Percentiles rank a stretch among this genome's conserved stretches.
Conservation (phyloP, 2,888 invertebrate species). For the Parasteatoda lunata region DNA sequence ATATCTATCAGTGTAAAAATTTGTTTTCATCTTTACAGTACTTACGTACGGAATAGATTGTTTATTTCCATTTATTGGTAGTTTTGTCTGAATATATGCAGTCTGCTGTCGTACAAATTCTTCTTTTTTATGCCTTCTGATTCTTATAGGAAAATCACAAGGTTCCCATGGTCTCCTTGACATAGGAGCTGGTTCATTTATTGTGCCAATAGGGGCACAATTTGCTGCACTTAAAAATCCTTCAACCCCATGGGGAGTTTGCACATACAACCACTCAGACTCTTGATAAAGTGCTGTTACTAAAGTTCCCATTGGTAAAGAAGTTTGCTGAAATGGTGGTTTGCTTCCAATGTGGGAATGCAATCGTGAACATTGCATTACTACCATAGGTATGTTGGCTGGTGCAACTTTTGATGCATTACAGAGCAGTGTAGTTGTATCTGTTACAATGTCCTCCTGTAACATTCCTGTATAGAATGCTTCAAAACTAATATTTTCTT, state of each 20-base stretch:
- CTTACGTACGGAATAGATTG: constrained; percentile 28
- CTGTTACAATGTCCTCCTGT: neutral
- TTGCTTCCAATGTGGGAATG: constrained; percentile 53
- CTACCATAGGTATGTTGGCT: constrained; percentile 88
- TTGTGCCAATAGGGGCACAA: constrained; percentile 82
- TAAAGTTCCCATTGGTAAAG: constrained; percentile 86
- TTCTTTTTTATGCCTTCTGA: constrained; percentile 21
- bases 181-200: constrained; percentile 23
- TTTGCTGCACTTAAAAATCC: constrained; percentile 86
- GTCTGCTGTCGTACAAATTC: constrained; percentile 47
- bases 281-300: constrained; percentile 91
- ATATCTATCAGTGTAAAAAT: constrained; percentile 56
- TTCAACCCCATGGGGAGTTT: constrained; percentile 88
- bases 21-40: constrained; percentile 60
- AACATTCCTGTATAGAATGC: neutral
- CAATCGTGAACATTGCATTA: constrained; percentile 78
- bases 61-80: constrained; percentile 32
- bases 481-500: neutral
- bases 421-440: constrained; percentile 8
- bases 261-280: constrained; percentile 88
- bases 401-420: constrained; percentile 84
- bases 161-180: constrained; percentile 59
- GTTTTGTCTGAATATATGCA: constrained; percentile 43
- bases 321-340: constrained; percentile 70
- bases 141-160: constrained; percentile 58